Evolutionary conservation across 2,113 vertebrate genomes (phyloP), one percentile per base, ranked within the genome.

Genomic region (Cochlearius cochlearius): DNA sequence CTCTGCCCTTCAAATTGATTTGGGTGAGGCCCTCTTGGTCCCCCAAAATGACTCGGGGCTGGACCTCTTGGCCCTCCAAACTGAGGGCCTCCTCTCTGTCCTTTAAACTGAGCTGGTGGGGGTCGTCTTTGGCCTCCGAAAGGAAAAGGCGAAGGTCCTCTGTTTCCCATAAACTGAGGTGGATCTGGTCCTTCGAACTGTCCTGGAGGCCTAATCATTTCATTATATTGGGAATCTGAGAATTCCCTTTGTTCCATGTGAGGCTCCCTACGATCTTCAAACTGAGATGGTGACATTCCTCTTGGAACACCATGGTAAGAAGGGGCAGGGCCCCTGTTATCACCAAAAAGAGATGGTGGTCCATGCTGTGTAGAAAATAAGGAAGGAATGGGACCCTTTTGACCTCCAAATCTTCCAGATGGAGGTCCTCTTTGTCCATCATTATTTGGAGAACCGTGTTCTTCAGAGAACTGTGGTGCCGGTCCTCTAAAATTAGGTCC

Each of bases 341-440:
- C 99, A 85, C 95, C 96, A 26, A 97, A 99, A 68, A 97, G 94
- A 88, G 98, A 97, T 16, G 95, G 97, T 29, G 98, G 98, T 60
- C 98, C 99, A 43, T 99, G 98, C 49, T 98, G 98, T 93, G 98
- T 96, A 87, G 99, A 97, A 89, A 99, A 99, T 75, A 98, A 98
- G 77, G 99, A 98, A 94, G 99, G 98, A 67, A 98, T 97, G 36
- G 98, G 96, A 56, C 97, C 98, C 72, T 98, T 99, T 4, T 98
- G 99, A 36, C 98, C 97, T 69, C 97, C 97, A 50, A 99, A 99
- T 94, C 99, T 98, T 75, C 98, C 98, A 13, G 98, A 98, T 5
- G 97, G 95, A 36, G 98, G 97, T 30, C 92, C 98, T 81, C 97
- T 98, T 66, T 98, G 98, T 63, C 98, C 99, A 43, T 99, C 99